phyloP scores from a whole-genome alignment of 2,888 invertebrate genomes.

The Eilema sororculum region DNA sequence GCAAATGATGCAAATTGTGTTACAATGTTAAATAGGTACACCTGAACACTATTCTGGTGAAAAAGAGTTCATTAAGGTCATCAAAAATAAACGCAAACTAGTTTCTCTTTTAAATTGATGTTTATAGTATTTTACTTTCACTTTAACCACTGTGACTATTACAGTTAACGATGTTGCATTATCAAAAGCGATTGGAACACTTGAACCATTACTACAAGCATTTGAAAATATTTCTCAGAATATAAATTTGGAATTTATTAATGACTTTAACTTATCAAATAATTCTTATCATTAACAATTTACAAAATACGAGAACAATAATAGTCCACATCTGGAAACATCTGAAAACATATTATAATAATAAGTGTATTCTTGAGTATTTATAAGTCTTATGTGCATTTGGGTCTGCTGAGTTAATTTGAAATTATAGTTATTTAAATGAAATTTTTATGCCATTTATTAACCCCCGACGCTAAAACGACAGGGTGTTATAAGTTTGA shows the following conservation, averaged over 20 bases:
- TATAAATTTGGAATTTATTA: constrained; percentile 43
- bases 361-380: too few species aligned
- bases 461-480: too few species aligned
- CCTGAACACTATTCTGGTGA: background rate
- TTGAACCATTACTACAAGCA: constrained; percentile 24
- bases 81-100: constrained; percentile 14
- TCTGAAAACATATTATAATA: too few species aligned
- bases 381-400: too few species aligned
- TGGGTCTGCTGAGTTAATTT: too few species aligned
- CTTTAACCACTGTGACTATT: constrained; percentile 21
- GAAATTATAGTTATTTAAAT: too few species aligned
- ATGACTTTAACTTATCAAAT: constrained; percentile 49
- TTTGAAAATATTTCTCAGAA: constrained; percentile 29
- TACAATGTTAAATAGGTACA: background rate
- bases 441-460: too few species aligned
- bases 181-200: constrained; percentile 32
- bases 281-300: too few species aligned
- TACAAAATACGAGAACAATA: too few species aligned
- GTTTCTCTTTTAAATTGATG: constrained; percentile 22
- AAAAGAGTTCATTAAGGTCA: constrained; percentile 20
- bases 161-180: constrained; percentile 26
- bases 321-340: too few species aligned
- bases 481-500: too few species aligned
- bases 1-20: background rate
- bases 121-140: constrained; percentile 24